Evolutionary conservation across 1,140 invertebrate genomes (phyloP).

Genomic region (Lineus longissimus): DNA sequence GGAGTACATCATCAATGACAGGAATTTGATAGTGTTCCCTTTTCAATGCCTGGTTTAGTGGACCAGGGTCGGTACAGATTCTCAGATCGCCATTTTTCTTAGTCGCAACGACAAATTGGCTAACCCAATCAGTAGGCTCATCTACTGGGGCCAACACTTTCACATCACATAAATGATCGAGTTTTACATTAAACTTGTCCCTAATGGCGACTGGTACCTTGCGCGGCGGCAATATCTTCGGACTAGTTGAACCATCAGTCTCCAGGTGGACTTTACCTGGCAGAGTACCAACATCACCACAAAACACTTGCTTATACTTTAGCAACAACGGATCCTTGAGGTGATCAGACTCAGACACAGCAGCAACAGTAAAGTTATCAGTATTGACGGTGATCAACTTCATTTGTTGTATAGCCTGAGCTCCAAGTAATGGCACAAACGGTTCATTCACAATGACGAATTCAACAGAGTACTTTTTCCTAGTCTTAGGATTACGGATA

Average conservation of each 20-base stretch:
- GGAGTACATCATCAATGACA: not conserved
- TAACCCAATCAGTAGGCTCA: slow-evolving; percentile 11
- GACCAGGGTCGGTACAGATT: not conserved
- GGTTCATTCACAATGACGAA: too few relatives aligned
- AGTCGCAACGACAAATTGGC: not conserved
- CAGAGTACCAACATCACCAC: not conserved
- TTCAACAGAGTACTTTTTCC: too few relatives aligned
- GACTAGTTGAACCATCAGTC: not conserved
- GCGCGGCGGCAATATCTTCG: not conserved
- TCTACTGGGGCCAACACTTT: not conserved
- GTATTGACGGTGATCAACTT: too few relatives aligned
- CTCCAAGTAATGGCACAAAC: too few relatives aligned
- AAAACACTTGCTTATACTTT: not conserved
- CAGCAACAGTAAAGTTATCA: too few relatives aligned
- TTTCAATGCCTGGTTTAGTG: slow-evolving; percentile 4
- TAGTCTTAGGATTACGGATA: too few relatives aligned
- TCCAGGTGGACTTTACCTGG: not conserved
- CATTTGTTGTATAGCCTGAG: too few relatives aligned
- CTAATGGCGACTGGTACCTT: not conserved
- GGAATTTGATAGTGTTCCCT: slow-evolving; percentile 3
- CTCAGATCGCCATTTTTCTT: slow-evolving; percentile 2
- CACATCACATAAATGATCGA: not conserved
- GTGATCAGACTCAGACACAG: too few relatives aligned
- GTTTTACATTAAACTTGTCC: not conserved
- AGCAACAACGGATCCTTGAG: not conserved